Conservation (phyloP, 1,140 invertebrate genomes). For the Calliphora vicina region DNA sequence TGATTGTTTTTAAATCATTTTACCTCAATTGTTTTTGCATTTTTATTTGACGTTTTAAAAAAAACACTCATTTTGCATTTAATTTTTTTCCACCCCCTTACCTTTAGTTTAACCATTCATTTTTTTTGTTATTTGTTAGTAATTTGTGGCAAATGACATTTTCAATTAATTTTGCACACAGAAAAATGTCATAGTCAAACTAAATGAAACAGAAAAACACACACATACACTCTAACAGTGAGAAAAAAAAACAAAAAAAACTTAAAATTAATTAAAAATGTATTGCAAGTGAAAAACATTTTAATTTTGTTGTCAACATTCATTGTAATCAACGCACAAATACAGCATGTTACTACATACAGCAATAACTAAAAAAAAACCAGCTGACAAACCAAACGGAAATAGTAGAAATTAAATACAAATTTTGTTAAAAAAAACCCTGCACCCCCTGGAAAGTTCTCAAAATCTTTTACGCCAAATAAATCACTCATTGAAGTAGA, state of each 20-base stretch:
- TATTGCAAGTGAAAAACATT: constrained; percentile 47
- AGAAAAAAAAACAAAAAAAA: not conserved
- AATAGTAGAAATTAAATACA: not conserved
- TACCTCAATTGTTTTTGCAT: constrained; percentile 10
- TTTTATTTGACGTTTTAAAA: not conserved
- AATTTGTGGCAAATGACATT: constrained; percentile 33
- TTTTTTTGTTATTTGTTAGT: constrained; percentile 13
- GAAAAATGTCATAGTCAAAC: constrained; percentile 19
- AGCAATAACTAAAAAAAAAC: not conserved
- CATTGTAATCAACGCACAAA: constrained; percentile 41
- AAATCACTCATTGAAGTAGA: constrained; percentile 57
- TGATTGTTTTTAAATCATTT: not conserved
- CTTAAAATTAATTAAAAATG: constrained; percentile 60
- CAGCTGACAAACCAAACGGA: not conserved
- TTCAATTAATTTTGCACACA: constrained; percentile 32
- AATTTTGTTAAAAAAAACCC: not conserved
- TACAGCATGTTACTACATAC: not conserved
- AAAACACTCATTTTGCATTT: not conserved
- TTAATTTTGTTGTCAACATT: constrained; percentile 38
- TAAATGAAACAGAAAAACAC: not conserved
- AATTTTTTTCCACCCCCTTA: no score
- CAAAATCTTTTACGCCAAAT: constrained; percentile 62
- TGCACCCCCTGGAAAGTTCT: not conserved
- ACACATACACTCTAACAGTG: not conserved
- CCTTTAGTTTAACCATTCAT: no score